Conservation (phyloP, 2,888 invertebrate genomes). For the Bombylius major region DNA sequence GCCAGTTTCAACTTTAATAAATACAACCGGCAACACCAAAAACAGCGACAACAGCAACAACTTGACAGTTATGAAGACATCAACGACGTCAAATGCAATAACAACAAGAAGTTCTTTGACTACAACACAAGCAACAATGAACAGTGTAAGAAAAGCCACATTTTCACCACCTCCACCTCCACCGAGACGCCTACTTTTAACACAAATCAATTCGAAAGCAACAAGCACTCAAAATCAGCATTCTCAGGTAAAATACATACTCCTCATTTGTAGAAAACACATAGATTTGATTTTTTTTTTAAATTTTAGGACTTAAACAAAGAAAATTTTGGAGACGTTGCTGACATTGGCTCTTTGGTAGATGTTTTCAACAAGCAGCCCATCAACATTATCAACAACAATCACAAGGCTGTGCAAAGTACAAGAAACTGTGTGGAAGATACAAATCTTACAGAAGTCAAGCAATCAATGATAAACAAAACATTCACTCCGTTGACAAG, state of each 20-base stretch:
- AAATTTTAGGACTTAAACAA: slow-evolving; percentile 19
- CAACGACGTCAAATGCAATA: not conserved
- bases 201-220: slow-evolving; percentile 13
- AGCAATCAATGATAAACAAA: slow-evolving; percentile 31
- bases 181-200: slow-evolving; percentile 33
- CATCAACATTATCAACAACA: slow-evolving; percentile 19
- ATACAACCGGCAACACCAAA: not conserved
- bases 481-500: slow-evolving; percentile 21
- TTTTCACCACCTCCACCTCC: slow-evolving; percentile 30
- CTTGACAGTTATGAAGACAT: not conserved
- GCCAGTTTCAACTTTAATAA: not conserved
- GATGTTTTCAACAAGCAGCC: slow-evolving; percentile 21
- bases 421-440: slow-evolving; percentile 18
- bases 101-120: not conserved
- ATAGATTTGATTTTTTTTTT: not conserved
- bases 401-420: slow-evolving; percentile 30
- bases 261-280: no score
- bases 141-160: slow-evolving; percentile 17
- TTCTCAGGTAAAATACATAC: no score
- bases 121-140: slow-evolving; percentile 7
- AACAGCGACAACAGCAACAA: not conserved
- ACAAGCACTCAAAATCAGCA: not conserved
- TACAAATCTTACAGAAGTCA: slow-evolving; percentile 23
- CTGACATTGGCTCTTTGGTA: slow-evolving; percentile 40
- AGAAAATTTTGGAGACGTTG: slow-evolving; percentile 34